phyloP scores from a whole-genome alignment of 2,888 invertebrate genomes.

The Malthinus flaveolus region DNA sequence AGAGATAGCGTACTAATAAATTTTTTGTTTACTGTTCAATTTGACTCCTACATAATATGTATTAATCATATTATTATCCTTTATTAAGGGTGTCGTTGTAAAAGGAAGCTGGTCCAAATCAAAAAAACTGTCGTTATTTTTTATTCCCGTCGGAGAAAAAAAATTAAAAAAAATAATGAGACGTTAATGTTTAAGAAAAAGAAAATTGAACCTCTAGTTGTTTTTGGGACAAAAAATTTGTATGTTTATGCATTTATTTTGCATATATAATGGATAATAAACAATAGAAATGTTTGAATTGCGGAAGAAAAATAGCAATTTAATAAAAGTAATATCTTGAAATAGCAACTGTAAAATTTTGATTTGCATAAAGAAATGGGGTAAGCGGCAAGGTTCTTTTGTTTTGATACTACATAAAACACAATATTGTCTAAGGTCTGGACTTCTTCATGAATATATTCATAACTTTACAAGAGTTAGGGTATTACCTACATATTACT shows the following conservation, averaged over 20 bases:
- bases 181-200: too few species aligned
- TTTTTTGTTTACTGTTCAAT: too few species aligned
- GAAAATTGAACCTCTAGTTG: too few species aligned
- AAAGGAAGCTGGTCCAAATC: too few species aligned
- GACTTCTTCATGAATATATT: conserved; percentile 25
- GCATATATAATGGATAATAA: conserved; percentile 16
- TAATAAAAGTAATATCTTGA: conserved; percentile 24
- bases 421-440: conserved; percentile 27
- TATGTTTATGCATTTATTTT: conserved; percentile 2
- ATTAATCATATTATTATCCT: too few species aligned
- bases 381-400: conserved; percentile 20
- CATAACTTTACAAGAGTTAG: conserved; percentile 17
- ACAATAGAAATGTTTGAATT: conserved; percentile 14
- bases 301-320: conserved; percentile 19
- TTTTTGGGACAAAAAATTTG: background rate
- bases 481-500: conserved; percentile 10
- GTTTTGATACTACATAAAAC: conserved; percentile 26
- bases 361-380: conserved; percentile 26
- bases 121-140: too few species aligned
- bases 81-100: too few species aligned
- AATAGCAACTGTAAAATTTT: conserved; percentile 26
- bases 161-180: too few species aligned
- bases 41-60: too few species aligned
- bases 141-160: too few species aligned
- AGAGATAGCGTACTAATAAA: too few species aligned